Evolutionary conservation across 2,113 vertebrate species (phyloP).

Genomic region (Podilymbus podiceps): DNA sequence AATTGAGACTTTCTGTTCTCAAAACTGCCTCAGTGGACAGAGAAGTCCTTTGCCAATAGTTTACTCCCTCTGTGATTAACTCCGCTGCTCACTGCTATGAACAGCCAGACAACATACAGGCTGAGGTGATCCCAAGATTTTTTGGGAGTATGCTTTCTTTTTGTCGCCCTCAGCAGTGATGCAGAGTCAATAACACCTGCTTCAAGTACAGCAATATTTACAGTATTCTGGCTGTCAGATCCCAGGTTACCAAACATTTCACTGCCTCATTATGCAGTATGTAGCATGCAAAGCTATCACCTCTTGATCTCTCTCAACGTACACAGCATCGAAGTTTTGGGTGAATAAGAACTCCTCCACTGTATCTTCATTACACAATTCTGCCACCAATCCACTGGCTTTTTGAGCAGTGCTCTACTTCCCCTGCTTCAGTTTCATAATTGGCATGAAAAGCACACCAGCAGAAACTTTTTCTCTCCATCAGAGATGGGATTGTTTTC

Average conservation of each 20-base stretch:
- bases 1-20: neutral
- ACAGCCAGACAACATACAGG: neutral
- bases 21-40: neutral
- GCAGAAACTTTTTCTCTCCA: neutral
- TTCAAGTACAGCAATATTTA: neutral
- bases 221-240: neutral
- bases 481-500: neutral
- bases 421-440: neutral
- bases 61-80: neutral
- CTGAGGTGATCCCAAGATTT: neutral
- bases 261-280: neutral
- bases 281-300: neutral
- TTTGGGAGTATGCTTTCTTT: neutral
- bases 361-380: neutral
- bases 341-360: neutral
- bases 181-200: neutral
- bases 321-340: neutral
- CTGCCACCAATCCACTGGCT: neutral
- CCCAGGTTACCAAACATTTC: neutral
- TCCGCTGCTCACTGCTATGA: neutral
- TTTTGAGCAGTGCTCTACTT: neutral
- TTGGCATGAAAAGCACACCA: neutral
- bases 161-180: neutral
- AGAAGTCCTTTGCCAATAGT: neutral
- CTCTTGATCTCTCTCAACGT: neutral